These are phyloP conservation scores for Erynnis tages DNA, from an alignment of 2,888 invertebrate genomes.

Conservation along the genomic window DNA sequence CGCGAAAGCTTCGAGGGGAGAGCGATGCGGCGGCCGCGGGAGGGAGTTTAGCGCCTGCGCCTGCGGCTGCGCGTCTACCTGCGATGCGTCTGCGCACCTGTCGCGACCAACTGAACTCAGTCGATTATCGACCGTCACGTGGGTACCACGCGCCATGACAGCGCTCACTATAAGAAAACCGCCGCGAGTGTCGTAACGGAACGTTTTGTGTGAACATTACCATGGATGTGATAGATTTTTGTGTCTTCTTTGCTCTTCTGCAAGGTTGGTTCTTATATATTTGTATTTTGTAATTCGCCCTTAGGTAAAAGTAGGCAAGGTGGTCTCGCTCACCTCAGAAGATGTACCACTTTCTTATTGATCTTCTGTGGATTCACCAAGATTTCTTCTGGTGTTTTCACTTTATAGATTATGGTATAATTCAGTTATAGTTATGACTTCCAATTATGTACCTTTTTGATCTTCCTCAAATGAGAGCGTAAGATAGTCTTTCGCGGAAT, in stretches of 20 bases:
- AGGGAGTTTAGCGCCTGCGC: constrained; percentile 36
- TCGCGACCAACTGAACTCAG: constrained; percentile 43
- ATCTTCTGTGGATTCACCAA: constrained; percentile 33
- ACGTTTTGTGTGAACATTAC: constrained; percentile 52
- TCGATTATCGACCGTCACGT: constrained; percentile 46
- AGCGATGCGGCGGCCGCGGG: constrained; percentile 15
- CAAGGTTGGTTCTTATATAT: constrained; percentile 49
- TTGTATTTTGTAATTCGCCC: constrained; percentile 27
- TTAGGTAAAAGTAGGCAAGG: constrained; percentile 31
- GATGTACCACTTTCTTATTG: constrained; percentile 47
- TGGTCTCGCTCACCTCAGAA: constrained; percentile 30
- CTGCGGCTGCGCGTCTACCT: constrained; percentile 40
- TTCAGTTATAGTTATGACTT: not conserved
- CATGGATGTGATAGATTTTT: constrained; percentile 64
- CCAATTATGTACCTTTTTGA: too few relatives aligned
- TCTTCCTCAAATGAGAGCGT: too few relatives aligned
- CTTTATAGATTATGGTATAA: constrained; percentile 6
- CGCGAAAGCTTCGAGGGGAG: constrained; percentile 54
- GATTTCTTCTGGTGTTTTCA: constrained; percentile 32
- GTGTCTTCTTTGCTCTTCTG: constrained; percentile 47
- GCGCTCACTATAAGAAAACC: constrained; percentile 41
- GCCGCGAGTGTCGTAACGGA: constrained; percentile 60
- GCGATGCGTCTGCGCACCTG: constrained; percentile 48
- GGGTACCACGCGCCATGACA: constrained; percentile 55
- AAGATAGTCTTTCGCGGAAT: too few relatives aligned